phyloP scores from a whole-genome alignment of 2,113 vertebrate genomes.

The Oncorhynchus gorbuscha region DNA sequence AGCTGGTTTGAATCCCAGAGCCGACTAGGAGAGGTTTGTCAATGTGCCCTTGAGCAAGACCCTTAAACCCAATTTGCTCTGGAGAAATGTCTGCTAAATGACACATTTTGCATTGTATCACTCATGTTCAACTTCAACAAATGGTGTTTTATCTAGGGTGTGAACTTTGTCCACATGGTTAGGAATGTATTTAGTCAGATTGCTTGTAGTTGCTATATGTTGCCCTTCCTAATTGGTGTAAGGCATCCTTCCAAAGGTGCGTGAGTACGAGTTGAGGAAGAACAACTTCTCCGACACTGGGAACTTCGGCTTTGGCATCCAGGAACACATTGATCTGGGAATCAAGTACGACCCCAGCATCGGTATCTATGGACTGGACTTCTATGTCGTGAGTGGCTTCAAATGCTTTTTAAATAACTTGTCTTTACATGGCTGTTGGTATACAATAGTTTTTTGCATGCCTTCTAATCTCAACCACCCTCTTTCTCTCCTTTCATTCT shows the following conservation, averaged over 20 bases:
- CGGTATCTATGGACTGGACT: slow-evolving; percentile 98
- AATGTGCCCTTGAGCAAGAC: too few relatives aligned
- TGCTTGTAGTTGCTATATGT: too few relatives aligned
- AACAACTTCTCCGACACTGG: slow-evolving; percentile 98
- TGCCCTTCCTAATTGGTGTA: too few relatives aligned
- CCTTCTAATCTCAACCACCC: background rate
- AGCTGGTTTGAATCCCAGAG: too few relatives aligned
- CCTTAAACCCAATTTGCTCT: too few relatives aligned
- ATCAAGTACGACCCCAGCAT: slow-evolving; percentile 99
- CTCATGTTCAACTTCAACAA: too few relatives aligned
- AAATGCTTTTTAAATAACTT: background rate
- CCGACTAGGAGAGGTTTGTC: too few relatives aligned
- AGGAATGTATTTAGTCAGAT: too few relatives aligned
- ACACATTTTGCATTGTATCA: too few relatives aligned
- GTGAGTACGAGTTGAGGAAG: slow-evolving; percentile 95
- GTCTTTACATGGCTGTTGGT: background rate
- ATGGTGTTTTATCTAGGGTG: too few relatives aligned
- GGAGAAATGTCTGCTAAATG: too few relatives aligned
- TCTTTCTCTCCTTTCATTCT: slow-evolving; percentile 3
- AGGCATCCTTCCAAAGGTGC: slow-evolving; percentile 76
- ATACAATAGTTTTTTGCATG: background rate
- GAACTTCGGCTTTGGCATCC: slow-evolving; percentile 98
- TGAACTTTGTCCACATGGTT: too few relatives aligned
- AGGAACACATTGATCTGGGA: slow-evolving; percentile 97
- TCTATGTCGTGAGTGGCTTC: slow-evolving; percentile 87